These are phyloP conservation scores for Drosophila biarmipes DNA, from an alignment of 1,140 invertebrate genomes.

Conservation along the genomic window DNA sequence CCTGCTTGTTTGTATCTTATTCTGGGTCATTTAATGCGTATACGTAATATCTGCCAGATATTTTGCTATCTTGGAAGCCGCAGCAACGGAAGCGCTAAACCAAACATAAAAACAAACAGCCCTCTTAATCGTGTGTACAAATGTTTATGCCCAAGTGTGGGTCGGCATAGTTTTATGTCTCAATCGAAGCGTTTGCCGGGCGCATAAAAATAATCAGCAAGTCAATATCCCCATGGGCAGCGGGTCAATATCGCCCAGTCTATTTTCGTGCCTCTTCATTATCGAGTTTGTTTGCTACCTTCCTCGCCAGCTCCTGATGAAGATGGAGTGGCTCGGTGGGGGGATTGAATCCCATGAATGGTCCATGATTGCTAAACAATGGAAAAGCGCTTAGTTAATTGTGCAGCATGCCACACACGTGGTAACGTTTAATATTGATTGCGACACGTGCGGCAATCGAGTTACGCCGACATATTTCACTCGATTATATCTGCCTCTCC, in stretches of 20 bases:
- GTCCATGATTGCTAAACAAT: slow-evolving; percentile 41
- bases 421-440: slow-evolving; percentile 12
- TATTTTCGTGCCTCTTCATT: slow-evolving; percentile 19
- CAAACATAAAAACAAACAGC: slow-evolving; percentile 83
- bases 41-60: slow-evolving; percentile 55
- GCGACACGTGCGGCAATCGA: slow-evolving; percentile 39
- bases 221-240: slow-evolving; percentile 58
- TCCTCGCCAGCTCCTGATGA: neutral
- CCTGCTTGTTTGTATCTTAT: slow-evolving; percentile 56
- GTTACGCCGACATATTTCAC: slow-evolving; percentile 18
- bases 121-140: slow-evolving; percentile 79
- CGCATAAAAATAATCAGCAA: slow-evolving; percentile 83
- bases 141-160: slow-evolving; percentile 66
- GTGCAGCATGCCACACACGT: slow-evolving; percentile 16
- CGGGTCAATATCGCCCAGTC: slow-evolving; percentile 50
- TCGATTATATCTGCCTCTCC: slow-evolving; percentile 10
- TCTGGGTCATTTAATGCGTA: slow-evolving; percentile 70
- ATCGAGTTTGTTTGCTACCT: slow-evolving; percentile 5
- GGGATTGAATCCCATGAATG: slow-evolving; percentile 28
- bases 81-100: slow-evolving; percentile 75
- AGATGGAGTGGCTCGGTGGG: slow-evolving; percentile 30
- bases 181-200: slow-evolving; percentile 66
- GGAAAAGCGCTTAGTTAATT: slow-evolving; percentile 42
- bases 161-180: slow-evolving; percentile 79
- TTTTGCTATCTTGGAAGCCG: slow-evolving; percentile 20